Evolutionary conservation across 2,113 vertebrate genomes (phyloP).

Genomic region (Progne subis): DNA sequence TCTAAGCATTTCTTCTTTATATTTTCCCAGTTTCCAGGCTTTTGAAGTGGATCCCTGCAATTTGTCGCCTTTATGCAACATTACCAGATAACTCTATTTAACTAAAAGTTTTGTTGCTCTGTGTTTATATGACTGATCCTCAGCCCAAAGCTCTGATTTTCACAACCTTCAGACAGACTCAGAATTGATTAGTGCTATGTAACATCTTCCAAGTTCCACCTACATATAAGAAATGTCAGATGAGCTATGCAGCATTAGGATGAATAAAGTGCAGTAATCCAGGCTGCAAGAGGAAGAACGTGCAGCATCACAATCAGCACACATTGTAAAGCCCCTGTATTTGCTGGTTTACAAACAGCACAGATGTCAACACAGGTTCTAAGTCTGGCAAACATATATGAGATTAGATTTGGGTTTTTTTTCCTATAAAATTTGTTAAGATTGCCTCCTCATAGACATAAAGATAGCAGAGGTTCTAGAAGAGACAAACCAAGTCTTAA

Average conservation of each 20-base stretch:
- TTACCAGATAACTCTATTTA: background rate
- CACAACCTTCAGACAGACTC: background rate
- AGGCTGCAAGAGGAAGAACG: background rate
- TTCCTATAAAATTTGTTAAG: background rate
- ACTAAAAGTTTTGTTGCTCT: background rate
- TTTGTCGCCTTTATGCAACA: background rate
- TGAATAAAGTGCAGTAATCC: background rate
- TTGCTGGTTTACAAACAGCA: background rate
- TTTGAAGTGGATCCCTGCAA: background rate
- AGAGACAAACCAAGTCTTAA: background rate
- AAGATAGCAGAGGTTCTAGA: background rate
- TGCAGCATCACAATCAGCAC: background rate
- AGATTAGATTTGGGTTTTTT: constrained; percentile 2
- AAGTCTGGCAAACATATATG: background rate
- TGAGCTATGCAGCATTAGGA: background rate
- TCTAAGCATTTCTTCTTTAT: background rate
- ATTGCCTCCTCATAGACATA: background rate
- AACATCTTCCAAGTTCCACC: background rate
- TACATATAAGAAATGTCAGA: background rate
- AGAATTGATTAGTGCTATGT: background rate
- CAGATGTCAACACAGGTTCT: background rate
- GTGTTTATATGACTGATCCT: background rate
- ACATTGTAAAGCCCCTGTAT: background rate
- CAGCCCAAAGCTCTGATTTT: background rate
- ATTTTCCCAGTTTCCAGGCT: background rate